phyloP scores from a whole-genome alignment of 2,797 vertebrate species.

The Psittacula derbiana region DNA sequence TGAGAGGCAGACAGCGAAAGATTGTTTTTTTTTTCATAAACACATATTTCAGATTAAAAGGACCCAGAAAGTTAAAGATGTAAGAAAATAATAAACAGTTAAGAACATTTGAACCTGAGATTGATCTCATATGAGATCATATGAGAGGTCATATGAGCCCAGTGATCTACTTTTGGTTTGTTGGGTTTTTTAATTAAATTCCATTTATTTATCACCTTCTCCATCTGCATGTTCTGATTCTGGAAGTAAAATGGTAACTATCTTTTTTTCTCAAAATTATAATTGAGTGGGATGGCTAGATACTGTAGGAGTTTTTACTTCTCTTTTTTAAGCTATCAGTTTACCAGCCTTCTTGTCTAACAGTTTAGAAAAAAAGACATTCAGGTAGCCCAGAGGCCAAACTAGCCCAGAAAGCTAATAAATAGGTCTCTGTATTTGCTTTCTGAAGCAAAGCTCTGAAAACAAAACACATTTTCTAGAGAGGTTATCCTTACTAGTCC shows the following conservation, averaged over 20 bases:
- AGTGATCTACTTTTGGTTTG: background rate
- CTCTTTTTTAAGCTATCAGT: background rate
- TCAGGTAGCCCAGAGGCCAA: background rate
- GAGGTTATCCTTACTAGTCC: background rate
- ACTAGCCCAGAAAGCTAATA: background rate
- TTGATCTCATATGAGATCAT: background rate
- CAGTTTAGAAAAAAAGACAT: background rate
- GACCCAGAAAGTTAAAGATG: background rate
- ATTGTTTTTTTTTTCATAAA: accelerated
- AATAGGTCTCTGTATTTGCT: background rate
- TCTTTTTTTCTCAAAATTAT: background rate
- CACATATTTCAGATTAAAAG: background rate
- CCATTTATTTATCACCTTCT: background rate
- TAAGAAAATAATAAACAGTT: background rate
- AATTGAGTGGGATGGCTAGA: background rate
- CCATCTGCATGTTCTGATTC: background rate
- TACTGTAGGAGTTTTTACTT: background rate
- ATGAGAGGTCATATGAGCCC: background rate
- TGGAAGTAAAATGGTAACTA: background rate
- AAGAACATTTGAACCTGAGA: background rate
- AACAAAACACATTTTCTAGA: background rate
- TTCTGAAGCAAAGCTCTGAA: background rate
- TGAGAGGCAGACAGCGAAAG: background rate
- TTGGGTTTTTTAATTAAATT: background rate
- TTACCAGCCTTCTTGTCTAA: background rate